phyloP scores from a whole-genome alignment of 1,140 invertebrate genomes.

The Trichoplusia ni region DNA sequence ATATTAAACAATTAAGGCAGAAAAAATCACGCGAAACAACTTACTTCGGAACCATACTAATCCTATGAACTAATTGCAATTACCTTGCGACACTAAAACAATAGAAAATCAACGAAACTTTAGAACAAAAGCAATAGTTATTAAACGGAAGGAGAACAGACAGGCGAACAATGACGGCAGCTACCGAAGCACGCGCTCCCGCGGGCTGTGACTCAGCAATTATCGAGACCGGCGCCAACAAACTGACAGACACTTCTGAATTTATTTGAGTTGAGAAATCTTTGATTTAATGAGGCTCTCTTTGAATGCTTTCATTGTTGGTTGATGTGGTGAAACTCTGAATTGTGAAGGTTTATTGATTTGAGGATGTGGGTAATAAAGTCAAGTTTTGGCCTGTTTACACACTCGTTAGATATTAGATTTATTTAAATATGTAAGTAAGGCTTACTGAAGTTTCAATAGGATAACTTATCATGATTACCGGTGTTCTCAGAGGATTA shows the following conservation, averaged over 20 bases:
- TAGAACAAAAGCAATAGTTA: constrained; percentile 5
- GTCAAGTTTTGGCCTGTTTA: too few relatives aligned
- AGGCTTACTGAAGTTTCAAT: too few relatives aligned
- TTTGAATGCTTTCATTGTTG: neutral
- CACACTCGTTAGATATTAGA: too few relatives aligned
- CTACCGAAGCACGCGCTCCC: neutral
- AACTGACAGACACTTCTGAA: neutral
- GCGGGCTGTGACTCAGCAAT: constrained; percentile 11
- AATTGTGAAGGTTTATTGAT: too few relatives aligned
- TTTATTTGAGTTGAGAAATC: neutral
- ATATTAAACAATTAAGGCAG: too few relatives aligned
- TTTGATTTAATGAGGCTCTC: constrained; percentile 8
- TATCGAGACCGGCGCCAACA: constrained; percentile 13
- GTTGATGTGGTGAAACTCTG: too few relatives aligned
- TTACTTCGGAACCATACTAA: too few relatives aligned
- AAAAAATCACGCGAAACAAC: too few relatives aligned
- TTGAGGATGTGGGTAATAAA: neutral
- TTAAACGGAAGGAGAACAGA: constrained; percentile 4
- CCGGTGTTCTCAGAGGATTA: too few relatives aligned
- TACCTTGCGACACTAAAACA: neutral
- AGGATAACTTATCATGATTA: too few relatives aligned
- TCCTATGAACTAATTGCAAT: neutral
- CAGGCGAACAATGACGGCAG: constrained; percentile 11
- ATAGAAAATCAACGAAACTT: neutral
- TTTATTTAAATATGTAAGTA: too few relatives aligned